A percentile compares a stretch with the other conserved stretches of the same genome.
These are phyloP conservation scores for Brachypteracias leptosomus DNA, from an alignment of 2,113 vertebrate genomes.

Conservation along the genomic window DNA sequence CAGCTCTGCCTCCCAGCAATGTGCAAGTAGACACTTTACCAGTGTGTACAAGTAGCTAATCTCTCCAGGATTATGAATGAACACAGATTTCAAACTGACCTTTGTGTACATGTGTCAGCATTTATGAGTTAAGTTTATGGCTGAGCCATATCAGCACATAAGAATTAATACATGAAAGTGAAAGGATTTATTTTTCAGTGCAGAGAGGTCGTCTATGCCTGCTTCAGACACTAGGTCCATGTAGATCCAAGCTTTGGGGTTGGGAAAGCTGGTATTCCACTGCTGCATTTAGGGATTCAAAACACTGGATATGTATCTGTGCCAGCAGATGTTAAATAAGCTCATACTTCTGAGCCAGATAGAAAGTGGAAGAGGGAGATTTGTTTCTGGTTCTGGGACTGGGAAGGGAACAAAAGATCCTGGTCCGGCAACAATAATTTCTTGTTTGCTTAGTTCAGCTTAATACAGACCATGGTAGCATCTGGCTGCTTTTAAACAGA, in stretches of 20 bases:
- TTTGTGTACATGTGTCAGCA: neutral
- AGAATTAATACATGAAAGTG: neutral
- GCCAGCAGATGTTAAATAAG: neutral
- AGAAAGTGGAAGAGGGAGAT: neutral
- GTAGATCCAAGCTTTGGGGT: neutral
- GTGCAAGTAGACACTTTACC: accelerated
- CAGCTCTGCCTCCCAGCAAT: neutral
- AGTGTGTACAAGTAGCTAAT: neutral
- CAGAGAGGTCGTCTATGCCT: neutral
- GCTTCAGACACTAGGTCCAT: neutral
- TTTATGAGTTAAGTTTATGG: neutral
- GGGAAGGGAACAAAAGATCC: neutral
- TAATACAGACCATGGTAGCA: neutral
- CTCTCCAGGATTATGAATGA: neutral
- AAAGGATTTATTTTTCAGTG: neutral
- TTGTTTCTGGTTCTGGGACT: neutral
- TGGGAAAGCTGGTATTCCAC: neutral
- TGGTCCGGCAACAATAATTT: neutral
- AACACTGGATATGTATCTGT: neutral
- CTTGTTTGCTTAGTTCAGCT: neutral
- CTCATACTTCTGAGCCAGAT: neutral
- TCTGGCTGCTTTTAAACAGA: neutral
- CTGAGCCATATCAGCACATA: neutral
- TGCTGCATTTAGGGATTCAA: neutral
- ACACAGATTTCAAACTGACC: neutral